Conservation (phyloP, 2,113 vertebrate species). For the Peromyscus californicus region DNA sequence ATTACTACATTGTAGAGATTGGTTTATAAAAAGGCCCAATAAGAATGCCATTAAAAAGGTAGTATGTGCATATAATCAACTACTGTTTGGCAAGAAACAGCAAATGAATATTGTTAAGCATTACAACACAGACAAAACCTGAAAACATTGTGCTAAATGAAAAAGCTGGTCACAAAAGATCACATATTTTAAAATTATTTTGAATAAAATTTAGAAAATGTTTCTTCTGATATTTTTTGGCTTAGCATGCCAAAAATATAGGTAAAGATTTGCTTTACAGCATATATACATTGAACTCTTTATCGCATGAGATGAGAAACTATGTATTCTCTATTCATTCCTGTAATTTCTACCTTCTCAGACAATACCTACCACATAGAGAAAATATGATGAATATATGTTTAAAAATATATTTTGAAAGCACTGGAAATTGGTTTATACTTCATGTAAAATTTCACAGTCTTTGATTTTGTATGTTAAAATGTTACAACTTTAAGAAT, state of each 20-base stretch:
- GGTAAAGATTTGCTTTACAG: neutral
- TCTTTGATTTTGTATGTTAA: neutral
- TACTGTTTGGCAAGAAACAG: neutral
- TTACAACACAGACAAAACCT: neutral
- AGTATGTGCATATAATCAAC: neutral
- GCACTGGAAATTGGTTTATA: neutral
- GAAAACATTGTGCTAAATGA: neutral
- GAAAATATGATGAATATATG: neutral
- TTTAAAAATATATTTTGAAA: neutral
- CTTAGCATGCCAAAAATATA: neutral
- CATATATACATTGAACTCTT: neutral
- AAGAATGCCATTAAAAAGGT: neutral
- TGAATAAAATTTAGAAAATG: neutral
- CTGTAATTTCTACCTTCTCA: neutral
- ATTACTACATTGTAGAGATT: neutral
- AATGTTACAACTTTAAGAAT: slow-evolving; percentile 65
- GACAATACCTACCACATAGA: neutral
- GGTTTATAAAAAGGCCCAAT: neutral
- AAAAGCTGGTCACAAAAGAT: neutral
- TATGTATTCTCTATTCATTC: neutral
- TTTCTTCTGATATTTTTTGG: neutral
- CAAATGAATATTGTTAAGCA: neutral
- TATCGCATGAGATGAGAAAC: neutral
- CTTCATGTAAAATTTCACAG: neutral
- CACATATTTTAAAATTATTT: neutral